Percentiles rank a stretch among this genome's conserved stretches.
phyloP scores from a whole-genome alignment of 2,888 invertebrate species.

The Campaea margaritaria region DNA sequence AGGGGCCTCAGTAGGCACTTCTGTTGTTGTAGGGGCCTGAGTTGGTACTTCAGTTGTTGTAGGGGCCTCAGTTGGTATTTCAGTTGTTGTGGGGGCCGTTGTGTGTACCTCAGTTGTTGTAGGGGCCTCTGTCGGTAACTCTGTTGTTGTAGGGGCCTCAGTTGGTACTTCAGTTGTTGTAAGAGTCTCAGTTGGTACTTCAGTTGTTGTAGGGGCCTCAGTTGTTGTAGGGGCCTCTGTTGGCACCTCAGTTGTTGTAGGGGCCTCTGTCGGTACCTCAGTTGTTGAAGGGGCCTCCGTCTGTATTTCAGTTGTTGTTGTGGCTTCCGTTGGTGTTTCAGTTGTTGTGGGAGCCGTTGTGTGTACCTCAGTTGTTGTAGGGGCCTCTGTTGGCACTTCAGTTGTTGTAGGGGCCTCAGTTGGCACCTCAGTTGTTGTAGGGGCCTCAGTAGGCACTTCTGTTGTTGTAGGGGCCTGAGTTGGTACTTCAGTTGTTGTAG shows the following conservation, averaged over 20 bases:
- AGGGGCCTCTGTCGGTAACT: too few species aligned
- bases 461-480: too few species aligned
- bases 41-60: too few species aligned
- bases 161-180: slow-evolving; percentile 15
- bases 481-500: too few species aligned
- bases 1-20: background rate
- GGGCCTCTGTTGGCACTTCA: background rate
- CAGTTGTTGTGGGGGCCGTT: too few species aligned
- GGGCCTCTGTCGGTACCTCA: slow-evolving; percentile 4
- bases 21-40: slow-evolving; percentile 8
- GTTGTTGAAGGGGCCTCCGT: background rate
- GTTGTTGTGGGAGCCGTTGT: slow-evolving; percentile 10
- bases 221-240: slow-evolving; percentile 9
- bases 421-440: too few species aligned
- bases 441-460: too few species aligned
- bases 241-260: slow-evolving; percentile 10
- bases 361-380: slow-evolving; percentile 12
- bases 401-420: too few species aligned
- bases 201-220: slow-evolving; percentile 6
- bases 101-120: too few species aligned
- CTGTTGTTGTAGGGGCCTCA: background rate
- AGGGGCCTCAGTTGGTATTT: too few species aligned
- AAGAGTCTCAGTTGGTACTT: slow-evolving; percentile 1
- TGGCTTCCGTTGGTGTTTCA: slow-evolving; percentile 2
- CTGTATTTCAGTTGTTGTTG: background rate